These are phyloP conservation scores for Actinia tenebrosa DNA, from an alignment of 64 coral and sea anemone species.

Conservation along the genomic window DNA sequence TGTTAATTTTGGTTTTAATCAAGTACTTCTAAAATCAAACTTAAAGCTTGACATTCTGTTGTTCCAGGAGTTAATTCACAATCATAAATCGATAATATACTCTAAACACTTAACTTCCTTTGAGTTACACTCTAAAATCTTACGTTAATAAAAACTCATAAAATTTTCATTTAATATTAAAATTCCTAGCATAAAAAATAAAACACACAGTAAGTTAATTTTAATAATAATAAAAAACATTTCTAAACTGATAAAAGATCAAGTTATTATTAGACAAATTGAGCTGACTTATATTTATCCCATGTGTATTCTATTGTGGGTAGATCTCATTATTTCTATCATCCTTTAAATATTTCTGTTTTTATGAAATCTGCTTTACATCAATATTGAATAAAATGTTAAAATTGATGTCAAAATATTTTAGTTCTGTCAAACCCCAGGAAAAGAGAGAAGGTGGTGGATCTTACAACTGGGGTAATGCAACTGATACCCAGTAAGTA, in stretches of 20 bases:
- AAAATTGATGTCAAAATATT: neutral
- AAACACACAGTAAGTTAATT: too few relatives aligned
- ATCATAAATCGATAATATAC: too few relatives aligned
- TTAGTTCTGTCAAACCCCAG: conserved; percentile 63
- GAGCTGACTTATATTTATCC: neutral
- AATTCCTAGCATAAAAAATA: too few relatives aligned
- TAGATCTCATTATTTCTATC: neutral
- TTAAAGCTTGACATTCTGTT: neutral
- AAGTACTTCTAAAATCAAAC: neutral
- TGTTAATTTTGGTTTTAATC: neutral
- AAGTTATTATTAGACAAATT: neutral
- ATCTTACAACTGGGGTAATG: conserved; percentile 69
- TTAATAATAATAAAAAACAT: too few relatives aligned
- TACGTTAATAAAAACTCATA: too few relatives aligned
- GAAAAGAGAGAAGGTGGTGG: conserved; percentile 85
- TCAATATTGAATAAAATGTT: neutral
- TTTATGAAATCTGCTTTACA: neutral
- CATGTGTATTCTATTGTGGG: neutral
- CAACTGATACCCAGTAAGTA: conserved; percentile 45
- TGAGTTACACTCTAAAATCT: too few relatives aligned
- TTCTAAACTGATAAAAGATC: neutral
- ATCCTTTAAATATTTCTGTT: neutral
- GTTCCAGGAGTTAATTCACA: too few relatives aligned
- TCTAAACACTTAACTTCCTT: too few relatives aligned
- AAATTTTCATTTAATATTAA: too few relatives aligned